Evolutionary conservation across 1,140 invertebrate genomes (phyloP), one percentile per base, ranked within the genome.

Genomic region (Babylonia areolata): DNA sequence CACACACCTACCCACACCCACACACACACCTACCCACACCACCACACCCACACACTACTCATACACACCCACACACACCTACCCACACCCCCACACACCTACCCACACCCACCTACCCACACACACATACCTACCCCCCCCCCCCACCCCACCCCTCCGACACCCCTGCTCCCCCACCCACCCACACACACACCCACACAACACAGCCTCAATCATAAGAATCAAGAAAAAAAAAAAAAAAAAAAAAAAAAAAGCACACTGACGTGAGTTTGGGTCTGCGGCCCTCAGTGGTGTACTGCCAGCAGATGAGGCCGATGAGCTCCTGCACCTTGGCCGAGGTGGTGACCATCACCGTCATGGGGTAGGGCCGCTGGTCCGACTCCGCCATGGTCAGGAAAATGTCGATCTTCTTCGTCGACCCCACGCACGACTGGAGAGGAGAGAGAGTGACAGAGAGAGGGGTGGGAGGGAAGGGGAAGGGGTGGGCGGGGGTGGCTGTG

Each of bases 261-360:
- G 87, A 95, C 94, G 93, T 93, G 35, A 95, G 87, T 69, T 93
- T 89, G 28, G 95, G 95, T 90, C 95, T 92, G 84, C 93, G 92
- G 42, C 92, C 92, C 89, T 95, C 94, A 88, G 93, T 93, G n/a
- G 94, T 95, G 88, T 95, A 95, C 87, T 95, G 95, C 95, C 95
- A 98, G 94, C 97, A 98, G 90, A 97, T 97, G 33, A 99, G 96
- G 33, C 98, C 98, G 94, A 99, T 97, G n/a, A 99, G 96, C 92
- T 99, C 98, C 88, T 96, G 95, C 51, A 99, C 97, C 95, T 97
- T 98, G 35, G 98, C 97, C 91, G 95, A 96, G 40, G 96, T 96
- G 84, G 98, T 95, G 54, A 98, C 97, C 64, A 98, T 96, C 33
- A 99, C 96, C 91, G 96, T 95, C 91, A 99, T 95, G 0, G 98